Evolutionary conservation across 2,888 invertebrate species (phyloP).

Genomic region (Helicoverpa assulta): DNA sequence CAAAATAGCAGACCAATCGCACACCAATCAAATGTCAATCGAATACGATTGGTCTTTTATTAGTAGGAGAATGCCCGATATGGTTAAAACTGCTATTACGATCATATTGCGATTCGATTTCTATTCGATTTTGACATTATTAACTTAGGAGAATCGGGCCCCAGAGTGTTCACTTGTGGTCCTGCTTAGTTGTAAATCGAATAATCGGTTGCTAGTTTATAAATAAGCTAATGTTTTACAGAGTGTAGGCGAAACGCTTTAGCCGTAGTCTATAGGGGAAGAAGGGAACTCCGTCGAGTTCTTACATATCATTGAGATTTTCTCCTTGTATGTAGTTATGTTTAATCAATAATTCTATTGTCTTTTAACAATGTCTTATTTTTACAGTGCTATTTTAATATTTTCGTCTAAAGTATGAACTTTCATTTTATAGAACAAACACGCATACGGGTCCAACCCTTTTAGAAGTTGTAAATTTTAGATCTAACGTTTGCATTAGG

Average conservation of each 20-base stretch:
- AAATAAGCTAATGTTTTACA: conserved; percentile 80
- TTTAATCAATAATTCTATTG: conserved; percentile 75
- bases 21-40: no score
- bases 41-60: no score
- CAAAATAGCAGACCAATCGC: no score
- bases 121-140: no score
- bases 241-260: conserved; percentile 86
- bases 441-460: conserved; percentile 90
- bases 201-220: conserved; percentile 80
- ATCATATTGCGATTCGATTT: no score
- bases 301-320: conserved; percentile 90
- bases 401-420: conserved; percentile 72
- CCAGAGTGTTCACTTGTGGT: conserved; percentile 51
- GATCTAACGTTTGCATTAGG: conserved; percentile 88
- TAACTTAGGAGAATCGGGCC: no score
- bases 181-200: conserved; percentile 63
- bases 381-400: conserved; percentile 81
- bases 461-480: conserved; percentile 87
- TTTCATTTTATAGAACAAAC: conserved; percentile 84
- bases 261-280: conserved; percentile 85
- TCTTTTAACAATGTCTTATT: conserved; percentile 77
- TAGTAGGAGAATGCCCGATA: no score
- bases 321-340: conserved; percentile 85
- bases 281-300: conserved; percentile 88
- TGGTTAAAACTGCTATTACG: no score